Conservation (phyloP, 2,113 vertebrate genomes). For the Heterocephalus glaber region DNA sequence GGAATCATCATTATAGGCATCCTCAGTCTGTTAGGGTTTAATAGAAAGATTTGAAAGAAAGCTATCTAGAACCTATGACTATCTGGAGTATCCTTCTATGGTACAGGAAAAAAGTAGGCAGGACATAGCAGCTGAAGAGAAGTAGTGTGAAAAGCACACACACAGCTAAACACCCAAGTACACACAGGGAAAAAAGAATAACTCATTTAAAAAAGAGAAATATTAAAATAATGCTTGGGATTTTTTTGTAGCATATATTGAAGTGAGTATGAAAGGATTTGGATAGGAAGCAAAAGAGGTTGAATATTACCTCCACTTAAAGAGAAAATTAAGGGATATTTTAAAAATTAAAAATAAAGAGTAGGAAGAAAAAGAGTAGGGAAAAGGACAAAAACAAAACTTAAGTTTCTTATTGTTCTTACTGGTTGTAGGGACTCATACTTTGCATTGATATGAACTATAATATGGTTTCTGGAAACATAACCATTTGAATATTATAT, state of each 20-base stretch:
- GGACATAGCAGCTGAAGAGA: background rate
- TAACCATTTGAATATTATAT: conserved; percentile 46
- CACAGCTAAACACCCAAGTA: background rate
- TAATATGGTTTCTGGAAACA: background rate
- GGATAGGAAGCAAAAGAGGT: background rate
- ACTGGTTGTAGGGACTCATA: background rate
- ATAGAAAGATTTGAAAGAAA: background rate
- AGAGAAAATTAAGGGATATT: background rate
- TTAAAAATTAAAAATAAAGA: background rate
- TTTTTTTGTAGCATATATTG: background rate
- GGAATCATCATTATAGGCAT: background rate
- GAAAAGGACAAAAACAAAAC: background rate
- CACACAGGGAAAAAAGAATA: background rate
- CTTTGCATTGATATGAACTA: conserved; percentile 39
- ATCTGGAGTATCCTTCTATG: background rate
- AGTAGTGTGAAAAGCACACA: background rate
- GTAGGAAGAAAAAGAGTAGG: background rate
- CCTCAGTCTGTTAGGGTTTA: background rate
- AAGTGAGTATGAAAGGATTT: background rate
- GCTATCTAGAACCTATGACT: background rate
- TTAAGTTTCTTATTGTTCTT: background rate
- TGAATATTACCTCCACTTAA: conserved; percentile 4
- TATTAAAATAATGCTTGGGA: background rate
- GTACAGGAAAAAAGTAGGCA: background rate
- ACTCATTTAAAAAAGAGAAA: conserved; percentile 7